Evolutionary conservation across 1,140 invertebrate genomes (phyloP), one percentile per base, ranked within the genome.

Genomic region (Caenorhabditis tropicalis): DNA sequence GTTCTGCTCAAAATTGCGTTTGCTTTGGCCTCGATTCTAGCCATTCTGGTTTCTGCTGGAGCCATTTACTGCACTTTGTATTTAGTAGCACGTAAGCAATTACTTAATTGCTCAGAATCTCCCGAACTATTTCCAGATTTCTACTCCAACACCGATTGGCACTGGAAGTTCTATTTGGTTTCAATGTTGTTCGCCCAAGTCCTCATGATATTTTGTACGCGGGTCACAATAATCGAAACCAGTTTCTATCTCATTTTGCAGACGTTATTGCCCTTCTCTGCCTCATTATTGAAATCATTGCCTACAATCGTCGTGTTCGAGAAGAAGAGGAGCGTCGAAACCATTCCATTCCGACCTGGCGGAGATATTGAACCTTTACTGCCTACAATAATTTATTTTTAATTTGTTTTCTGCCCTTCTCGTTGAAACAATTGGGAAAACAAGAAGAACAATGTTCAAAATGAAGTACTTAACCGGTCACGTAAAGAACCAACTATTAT

Each of bases 201-300:
- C 21, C n/a, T 74, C 19, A 74, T 74, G 33, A 27, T 74, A 2
- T 74, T 74, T 10, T 74, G 65, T 74, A 74, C 27, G 65, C 24
- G 21, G 12, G n/a, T 27, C 33, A 21, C 33, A 10, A 4, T 9
- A 7, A 29, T 43, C 19, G 65, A 74, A 74, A 74, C 58, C 31
- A 46, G 33, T 74, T 74, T 43, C n/a, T 10, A 27, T 56, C 10
- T 27, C 12, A 12, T 6, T 43, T 74, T 74, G 10, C 21, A 74
- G 65, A 74, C 36, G 65, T 74, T 2, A 74, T 74, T 46, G 4
- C 65, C 21, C 65, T 74, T 43, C 65, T 74, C 9, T 74, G 65
- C 36, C 65, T 74, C 27, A 74, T 74, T n/a, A 21, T 74, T 15
- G 65, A 74, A 74, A 74, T 74, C 36, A 74, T 74, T 46, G 65